Base-by-base conservation (phyloP, 2,797 vertebrate species). In the Pseudochaenichthys georgianus region DNA sequence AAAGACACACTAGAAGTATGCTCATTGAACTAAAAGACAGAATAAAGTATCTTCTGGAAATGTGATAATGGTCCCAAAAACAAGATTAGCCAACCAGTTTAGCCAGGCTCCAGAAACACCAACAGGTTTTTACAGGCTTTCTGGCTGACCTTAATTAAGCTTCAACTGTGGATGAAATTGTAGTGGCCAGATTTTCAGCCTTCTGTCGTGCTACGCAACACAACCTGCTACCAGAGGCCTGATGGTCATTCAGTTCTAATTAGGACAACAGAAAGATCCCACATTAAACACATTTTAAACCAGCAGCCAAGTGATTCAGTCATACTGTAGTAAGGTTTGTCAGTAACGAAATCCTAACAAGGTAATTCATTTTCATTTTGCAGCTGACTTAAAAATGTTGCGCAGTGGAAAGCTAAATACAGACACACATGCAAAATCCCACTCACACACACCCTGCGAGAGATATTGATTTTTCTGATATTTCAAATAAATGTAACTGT, bases 111-210 rank as follows among this genome's bases (percentile, higher is more conserved):
- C 64, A 78, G 42, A 83, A 74, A 70, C 68, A 74, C 57, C 66
- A 52, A 82, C 81, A 83, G 67, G 45, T 70, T 75, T 88, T 74
- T 51, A 62, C 8, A 61, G 61, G 75, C 55, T 81, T 84, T 79
- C 55, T 64, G 73, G 51, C 66, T 81, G 58, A 60, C 65, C 65
- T 77, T 82, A 80, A 89, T 87, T 81, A 89, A 82, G 78, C 75
- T 82, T 73, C 81, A 82, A 75, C 86, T 77, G 80, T 59, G 19
- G 53, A 87, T 75, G 67, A 79, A 70, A 80, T 76, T 75, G 64
- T 31, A 48, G 78, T 6, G 9, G 43, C 69, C 81, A 87, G 77
- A 86, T 84, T 81, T 78, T 9, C 67, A 61, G 42, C 77, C 77
- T 70, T 82, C 83, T 80, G 65, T 88, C 73, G 51, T 75, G 34